phyloP scores from a whole-genome alignment of 2,888 invertebrate species.

The Drosophila flavopinicola region DNA sequence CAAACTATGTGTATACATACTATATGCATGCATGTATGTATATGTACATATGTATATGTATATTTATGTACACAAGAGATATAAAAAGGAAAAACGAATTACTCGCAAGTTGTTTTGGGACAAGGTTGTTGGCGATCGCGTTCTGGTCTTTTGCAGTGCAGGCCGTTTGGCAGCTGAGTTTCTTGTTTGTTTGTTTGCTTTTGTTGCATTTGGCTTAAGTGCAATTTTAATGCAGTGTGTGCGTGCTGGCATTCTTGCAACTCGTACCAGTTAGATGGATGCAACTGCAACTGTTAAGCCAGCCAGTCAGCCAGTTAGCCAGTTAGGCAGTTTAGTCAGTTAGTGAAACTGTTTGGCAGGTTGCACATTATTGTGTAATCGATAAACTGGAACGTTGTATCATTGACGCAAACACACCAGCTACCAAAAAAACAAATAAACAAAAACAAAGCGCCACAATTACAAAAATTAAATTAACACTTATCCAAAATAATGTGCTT shows the following conservation, averaged over 20 bases:
- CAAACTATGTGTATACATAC: slow-evolving; percentile 12
- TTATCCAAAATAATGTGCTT: not conserved
- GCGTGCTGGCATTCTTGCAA: slow-evolving; percentile 60
- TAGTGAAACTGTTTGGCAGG: slow-evolving; percentile 57
- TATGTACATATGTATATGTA: slow-evolving; percentile 5
- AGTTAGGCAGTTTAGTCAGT: slow-evolving; percentile 13
- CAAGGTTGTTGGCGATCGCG: slow-evolving; percentile 71
- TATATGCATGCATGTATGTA: slow-evolving; percentile 7
- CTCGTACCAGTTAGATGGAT: slow-evolving; percentile 48
- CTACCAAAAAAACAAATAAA: slow-evolving; percentile 4
- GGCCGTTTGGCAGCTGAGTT: slow-evolving; percentile 37
- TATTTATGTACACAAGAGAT: slow-evolving; percentile 43
- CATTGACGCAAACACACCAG: slow-evolving; percentile 31
- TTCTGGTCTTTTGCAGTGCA: slow-evolving; percentile 41
- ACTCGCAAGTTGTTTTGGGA: slow-evolving; percentile 74
- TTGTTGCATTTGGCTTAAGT: slow-evolving; percentile 43
- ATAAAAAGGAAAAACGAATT: slow-evolving; percentile 65
- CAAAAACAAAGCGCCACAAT: too few species aligned
- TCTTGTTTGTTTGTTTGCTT: slow-evolving; percentile 28
- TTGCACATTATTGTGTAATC: slow-evolving; percentile 59
- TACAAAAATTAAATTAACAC: slow-evolving; percentile 1
- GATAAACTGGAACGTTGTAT: slow-evolving; percentile 58
- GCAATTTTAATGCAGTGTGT: slow-evolving; percentile 52
- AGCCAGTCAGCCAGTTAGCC: slow-evolving; percentile 10
- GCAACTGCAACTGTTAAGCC: slow-evolving; percentile 37